Conservation (phyloP, 1,140 invertebrate genomes). For the Aphaenogaster floridana region DNA sequence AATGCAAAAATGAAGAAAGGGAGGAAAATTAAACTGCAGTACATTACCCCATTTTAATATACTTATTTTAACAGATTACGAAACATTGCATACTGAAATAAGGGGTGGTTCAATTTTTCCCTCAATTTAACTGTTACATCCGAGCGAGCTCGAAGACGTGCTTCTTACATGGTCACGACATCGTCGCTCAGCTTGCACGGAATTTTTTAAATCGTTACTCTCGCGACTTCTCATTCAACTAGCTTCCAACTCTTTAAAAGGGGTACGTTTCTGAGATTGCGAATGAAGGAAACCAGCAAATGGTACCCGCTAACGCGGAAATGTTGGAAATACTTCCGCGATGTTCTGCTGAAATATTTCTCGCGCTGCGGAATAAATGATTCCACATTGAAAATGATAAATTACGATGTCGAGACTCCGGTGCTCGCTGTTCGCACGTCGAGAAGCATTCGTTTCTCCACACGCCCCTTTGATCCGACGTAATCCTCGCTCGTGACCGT, state of each 20-base stretch:
- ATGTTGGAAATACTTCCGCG: not conserved
- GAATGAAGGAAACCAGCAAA: not conserved
- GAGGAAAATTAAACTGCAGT: constrained; percentile 31
- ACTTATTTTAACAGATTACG: constrained; percentile 37
- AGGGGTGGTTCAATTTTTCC: constrained; percentile 35
- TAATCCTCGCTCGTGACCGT: not conserved
- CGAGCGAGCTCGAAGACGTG: not conserved
- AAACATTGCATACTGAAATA: constrained; percentile 21
- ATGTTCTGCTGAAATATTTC: constrained; percentile 21
- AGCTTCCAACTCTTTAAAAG: not conserved
- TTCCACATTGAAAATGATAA: constrained; percentile 29
- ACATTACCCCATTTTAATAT: constrained; percentile 34
- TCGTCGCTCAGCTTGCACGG: not conserved
- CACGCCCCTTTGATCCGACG: not conserved
- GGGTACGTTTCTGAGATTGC: not conserved
- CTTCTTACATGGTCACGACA: constrained; percentile 19
- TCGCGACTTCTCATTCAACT: constrained; percentile 1
- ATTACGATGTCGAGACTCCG: not conserved
- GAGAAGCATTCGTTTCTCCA: not conserved
- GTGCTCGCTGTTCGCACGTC: not conserved
- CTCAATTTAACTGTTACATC: constrained; percentile 51
- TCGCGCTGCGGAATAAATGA: constrained; percentile 18
- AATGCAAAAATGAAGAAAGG: constrained; percentile 3
- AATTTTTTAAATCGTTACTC: constrained; percentile 41
- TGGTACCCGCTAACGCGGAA: not conserved